Conservation (phyloP, 2,888 invertebrate species). For the Eupeodes luniger region DNA sequence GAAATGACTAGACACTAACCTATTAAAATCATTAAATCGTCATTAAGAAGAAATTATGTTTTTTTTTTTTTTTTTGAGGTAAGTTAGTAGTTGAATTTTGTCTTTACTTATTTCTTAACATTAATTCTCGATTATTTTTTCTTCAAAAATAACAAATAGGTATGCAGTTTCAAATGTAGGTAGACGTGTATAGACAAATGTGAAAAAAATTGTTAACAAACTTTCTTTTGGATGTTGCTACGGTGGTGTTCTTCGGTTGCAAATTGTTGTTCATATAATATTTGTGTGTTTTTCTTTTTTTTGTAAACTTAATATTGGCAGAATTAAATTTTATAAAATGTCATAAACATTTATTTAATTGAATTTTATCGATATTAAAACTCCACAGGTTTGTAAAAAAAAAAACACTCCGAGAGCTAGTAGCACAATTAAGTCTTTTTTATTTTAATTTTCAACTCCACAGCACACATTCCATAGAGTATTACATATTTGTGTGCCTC, state of each 20-base stretch:
- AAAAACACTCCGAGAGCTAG: not conserved
- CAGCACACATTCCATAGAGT: conserved; percentile 24
- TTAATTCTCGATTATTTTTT: not conserved
- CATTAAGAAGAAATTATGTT: not conserved
- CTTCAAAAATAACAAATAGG: not conserved
- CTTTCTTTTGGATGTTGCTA: conserved; percentile 63
- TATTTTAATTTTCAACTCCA: not conserved
- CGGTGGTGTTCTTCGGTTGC: conserved; percentile 54
- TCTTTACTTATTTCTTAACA: not conserved
- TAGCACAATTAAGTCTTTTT: conserved; percentile 1
- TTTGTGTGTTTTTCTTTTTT: not conserved
- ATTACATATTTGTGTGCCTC: conserved; percentile 13
- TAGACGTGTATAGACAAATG: not conserved
- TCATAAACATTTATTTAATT: not conserved
- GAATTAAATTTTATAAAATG: not conserved
- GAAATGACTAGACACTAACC: not conserved
- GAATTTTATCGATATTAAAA: not conserved
- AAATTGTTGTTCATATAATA: conserved; percentile 35
- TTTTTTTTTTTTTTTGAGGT: not conserved
- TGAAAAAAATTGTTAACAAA: conserved; percentile 54
- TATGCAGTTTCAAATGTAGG: not conserved
- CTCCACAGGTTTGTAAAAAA: not conserved
- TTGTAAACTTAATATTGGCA: too few species aligned
- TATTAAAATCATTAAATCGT: conserved; percentile 8
- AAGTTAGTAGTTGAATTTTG: not conserved